Conservation (phyloP, 2,888 invertebrate species). For the Augochlorella aurata region DNA sequence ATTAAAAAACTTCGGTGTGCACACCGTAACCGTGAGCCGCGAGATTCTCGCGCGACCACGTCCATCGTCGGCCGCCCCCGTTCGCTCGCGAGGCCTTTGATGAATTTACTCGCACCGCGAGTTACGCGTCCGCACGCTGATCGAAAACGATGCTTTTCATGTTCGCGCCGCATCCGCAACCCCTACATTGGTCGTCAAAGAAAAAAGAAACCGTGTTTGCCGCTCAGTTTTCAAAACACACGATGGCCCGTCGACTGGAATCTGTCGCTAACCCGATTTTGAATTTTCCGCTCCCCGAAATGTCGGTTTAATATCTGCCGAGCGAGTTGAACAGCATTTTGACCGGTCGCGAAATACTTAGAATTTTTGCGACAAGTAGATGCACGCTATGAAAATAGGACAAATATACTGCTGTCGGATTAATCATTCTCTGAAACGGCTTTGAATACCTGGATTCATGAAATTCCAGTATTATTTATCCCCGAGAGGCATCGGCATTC, state of each 20-base stretch:
- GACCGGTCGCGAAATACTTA: too few species aligned
- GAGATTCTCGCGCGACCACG: neutral
- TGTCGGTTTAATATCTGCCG: neutral
- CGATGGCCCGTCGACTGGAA: neutral
- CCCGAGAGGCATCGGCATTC: neutral
- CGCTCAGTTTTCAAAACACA: neutral
- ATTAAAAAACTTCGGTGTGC: neutral
- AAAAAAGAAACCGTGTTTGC: neutral
- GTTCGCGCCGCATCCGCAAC: neutral
- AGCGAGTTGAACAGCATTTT: too few species aligned
- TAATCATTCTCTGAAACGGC: neutral
- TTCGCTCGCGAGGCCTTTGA: neutral
- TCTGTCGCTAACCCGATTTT: neutral
- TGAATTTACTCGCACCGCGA: neutral
- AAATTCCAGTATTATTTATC: neutral
- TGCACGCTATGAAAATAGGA: too few species aligned
- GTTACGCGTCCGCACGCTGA: neutral
- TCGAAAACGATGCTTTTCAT: neutral
- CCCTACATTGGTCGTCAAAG: neutral
- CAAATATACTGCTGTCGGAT: too few species aligned
- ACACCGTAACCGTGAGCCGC: neutral
- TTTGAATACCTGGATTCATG: neutral
- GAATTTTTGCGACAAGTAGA: too few species aligned
- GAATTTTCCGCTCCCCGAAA: neutral
- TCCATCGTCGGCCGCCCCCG: neutral